phyloP scores from a whole-genome alignment of 2,113 vertebrate species.

The Perognathus longimembris region DNA sequence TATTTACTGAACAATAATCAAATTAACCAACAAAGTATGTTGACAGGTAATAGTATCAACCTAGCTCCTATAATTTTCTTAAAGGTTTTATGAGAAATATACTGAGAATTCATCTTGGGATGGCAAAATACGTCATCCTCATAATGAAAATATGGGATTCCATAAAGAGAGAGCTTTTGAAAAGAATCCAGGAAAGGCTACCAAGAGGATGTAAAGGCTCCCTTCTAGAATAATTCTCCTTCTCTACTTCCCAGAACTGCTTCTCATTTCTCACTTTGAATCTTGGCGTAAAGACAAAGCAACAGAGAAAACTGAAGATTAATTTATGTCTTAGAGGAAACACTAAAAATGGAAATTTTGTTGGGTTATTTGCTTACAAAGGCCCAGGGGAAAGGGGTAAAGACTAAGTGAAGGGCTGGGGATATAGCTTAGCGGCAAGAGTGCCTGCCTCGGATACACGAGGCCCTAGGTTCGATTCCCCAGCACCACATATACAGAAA shows the following conservation, averaged over 20 bases:
- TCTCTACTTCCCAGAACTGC: neutral
- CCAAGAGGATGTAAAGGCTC: neutral
- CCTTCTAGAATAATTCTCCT: neutral
- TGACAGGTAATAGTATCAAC: neutral
- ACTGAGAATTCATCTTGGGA: neutral
- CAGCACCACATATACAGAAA: too few relatives aligned
- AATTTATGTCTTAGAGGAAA: slow-evolving; percentile 29
- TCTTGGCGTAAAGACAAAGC: slow-evolving; percentile 15
- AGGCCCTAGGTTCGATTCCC: too few relatives aligned
- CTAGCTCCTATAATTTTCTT: neutral
- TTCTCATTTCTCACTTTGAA: slow-evolving; percentile 27
- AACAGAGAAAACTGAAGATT: neutral
- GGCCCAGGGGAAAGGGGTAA: too few relatives aligned
- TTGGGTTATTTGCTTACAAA: neutral
- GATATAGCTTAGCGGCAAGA: too few relatives aligned
- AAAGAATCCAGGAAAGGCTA: neutral
- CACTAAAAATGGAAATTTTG: neutral
- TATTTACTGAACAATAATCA: neutral
- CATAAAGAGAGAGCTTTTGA: neutral
- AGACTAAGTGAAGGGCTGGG: too few relatives aligned
- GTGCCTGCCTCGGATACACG: too few relatives aligned
- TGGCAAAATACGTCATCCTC: neutral
- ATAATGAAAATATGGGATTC: slow-evolving; percentile 34
- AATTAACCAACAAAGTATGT: neutral
- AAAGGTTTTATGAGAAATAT: neutral